Evolutionary conservation across 2,888 invertebrate species (phyloP).

Genomic region (Nemoura dubitans): DNA sequence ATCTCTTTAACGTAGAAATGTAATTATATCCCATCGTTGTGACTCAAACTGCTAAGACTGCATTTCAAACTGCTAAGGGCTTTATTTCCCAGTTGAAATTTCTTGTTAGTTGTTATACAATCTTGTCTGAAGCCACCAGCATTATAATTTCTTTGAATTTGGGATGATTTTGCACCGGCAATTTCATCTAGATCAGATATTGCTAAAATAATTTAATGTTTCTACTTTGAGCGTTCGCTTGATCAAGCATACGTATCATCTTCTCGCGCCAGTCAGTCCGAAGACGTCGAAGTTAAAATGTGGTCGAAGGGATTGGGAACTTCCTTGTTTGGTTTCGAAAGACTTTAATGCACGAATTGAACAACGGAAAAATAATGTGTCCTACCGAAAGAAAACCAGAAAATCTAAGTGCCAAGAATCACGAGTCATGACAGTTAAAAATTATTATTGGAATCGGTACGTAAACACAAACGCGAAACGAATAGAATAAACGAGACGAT

Average conservation of each 20-base stretch:
- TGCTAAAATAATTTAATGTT: not conserved
- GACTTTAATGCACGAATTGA: not conserved
- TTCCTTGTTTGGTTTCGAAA: not conserved
- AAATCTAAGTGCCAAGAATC: not conserved
- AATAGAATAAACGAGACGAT: no score
- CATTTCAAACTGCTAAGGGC: not conserved
- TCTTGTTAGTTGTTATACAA: not conserved
- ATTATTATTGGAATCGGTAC: not conserved
- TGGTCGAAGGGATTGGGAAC: not conserved
- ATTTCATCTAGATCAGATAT: not conserved
- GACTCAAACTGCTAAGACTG: not conserved
- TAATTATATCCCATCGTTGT: not conserved
- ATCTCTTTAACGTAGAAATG: not conserved
- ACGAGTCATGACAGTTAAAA: not conserved
- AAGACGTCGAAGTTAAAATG: not conserved
- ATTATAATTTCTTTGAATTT: not conserved
- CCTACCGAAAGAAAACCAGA: not conserved
- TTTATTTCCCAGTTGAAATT: not conserved
- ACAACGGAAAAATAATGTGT: not conserved
- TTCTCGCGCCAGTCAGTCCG: not conserved
- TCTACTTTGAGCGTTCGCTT: not conserved
- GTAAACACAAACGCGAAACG: not conserved
- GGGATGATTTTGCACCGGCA: not conserved
- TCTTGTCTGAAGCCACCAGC: not conserved
- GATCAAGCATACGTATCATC: not conserved